phyloP scores from a whole-genome alignment of 2,888 invertebrate species.

The Sycophila texana region DNA sequence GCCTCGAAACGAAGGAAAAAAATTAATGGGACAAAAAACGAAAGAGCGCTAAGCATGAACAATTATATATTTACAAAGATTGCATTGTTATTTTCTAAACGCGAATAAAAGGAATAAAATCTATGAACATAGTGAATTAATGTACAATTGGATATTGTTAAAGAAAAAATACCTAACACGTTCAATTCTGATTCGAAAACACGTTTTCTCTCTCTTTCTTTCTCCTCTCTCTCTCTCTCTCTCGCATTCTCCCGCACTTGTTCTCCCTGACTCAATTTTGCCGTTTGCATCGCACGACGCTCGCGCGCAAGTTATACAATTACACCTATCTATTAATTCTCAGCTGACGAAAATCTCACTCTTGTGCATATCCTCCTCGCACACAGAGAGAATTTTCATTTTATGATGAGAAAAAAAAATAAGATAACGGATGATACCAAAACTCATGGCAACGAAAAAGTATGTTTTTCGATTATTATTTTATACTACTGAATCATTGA shows the following conservation, averaged over 20 bases:
- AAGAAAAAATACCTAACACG: constrained; percentile 41
- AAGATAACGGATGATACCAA: not conserved
- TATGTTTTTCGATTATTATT: not conserved
- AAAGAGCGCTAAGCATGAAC: constrained; percentile 22
- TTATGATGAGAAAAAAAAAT: not conserved
- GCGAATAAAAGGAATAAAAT: constrained; percentile 20
- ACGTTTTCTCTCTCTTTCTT: not conserved
- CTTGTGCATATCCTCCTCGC: not conserved
- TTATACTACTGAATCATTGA: not conserved
- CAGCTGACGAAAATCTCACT: constrained; percentile 22
- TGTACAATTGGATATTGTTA: constrained; percentile 35
- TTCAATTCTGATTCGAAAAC: constrained; percentile 35
- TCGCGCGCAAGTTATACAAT: constrained; percentile 33
- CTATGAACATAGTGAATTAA: constrained; percentile 27
- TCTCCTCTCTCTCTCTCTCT: constrained; percentile 1
- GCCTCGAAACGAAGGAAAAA: constrained; percentile 13
- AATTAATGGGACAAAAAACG: not conserved
- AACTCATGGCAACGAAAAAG: not conserved
- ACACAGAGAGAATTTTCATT: not conserved
- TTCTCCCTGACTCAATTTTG: not conserved
- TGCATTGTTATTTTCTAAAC: not conserved
- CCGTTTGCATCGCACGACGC: not conserved
- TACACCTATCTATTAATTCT: constrained; percentile 32
- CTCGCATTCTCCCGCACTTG: not conserved
- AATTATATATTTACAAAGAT: constrained; percentile 49